A percentile compares a stretch with the other conserved stretches of the same genome.
phyloP scores from a whole-genome alignment of 2,888 invertebrate species.

The Drosophila multiciliata region DNA sequence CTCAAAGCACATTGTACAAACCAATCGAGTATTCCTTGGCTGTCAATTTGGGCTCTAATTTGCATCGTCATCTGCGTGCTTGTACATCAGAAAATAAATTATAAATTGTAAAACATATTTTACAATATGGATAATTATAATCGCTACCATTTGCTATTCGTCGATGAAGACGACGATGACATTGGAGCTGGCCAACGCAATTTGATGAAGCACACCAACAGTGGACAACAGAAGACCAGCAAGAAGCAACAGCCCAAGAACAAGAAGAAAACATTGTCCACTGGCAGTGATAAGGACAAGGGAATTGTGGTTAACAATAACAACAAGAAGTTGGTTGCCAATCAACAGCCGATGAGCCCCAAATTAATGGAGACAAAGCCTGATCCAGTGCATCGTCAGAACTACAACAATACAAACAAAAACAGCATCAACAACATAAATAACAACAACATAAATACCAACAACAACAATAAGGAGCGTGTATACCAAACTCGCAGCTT shows the following conservation, averaged over 20 bases:
- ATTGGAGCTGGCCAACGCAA: background rate
- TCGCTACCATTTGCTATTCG: constrained; percentile 40
- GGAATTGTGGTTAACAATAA: background rate
- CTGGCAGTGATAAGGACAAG: background rate
- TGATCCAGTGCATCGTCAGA: background rate
- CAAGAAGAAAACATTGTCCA: background rate
- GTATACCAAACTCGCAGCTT: constrained; percentile 13
- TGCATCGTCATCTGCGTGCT: constrained; percentile 3
- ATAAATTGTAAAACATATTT: constrained; percentile 1
- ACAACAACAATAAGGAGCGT: background rate
- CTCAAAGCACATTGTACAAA: background rate
- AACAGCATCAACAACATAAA: constrained; percentile 1
- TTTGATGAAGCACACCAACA: background rate
- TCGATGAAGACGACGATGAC: constrained; percentile 35
- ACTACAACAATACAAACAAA: background rate
- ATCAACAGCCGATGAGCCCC: too few relatives aligned
- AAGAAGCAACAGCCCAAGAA: background rate
- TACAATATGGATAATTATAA: constrained; percentile 35
- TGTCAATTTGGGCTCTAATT: background rate
- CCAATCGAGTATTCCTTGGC: background rate
- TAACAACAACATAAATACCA: too few relatives aligned
- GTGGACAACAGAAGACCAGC: background rate
- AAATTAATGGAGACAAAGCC: background rate
- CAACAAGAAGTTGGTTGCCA: background rate
- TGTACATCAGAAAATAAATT: background rate